phyloP scores from a whole-genome alignment of 2,113 vertebrate species.

The Menidia beryllina region DNA sequence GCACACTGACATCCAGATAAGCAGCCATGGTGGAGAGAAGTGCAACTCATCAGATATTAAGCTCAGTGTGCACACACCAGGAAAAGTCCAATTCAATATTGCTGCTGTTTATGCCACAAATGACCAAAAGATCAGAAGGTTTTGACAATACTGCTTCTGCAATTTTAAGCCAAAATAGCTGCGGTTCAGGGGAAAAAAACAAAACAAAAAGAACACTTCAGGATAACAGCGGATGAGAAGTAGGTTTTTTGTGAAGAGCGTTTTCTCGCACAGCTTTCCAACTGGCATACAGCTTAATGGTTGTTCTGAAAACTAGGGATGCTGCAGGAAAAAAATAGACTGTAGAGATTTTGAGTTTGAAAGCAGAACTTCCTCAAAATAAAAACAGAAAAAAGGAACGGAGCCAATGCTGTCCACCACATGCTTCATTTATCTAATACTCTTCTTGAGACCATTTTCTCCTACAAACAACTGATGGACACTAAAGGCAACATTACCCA shows the following conservation, averaged over 20 bases:
- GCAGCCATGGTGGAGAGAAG: slow-evolving; percentile 18
- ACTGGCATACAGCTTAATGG: slow-evolving; percentile 17
- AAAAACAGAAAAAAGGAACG: slow-evolving; percentile 16
- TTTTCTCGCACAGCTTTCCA: slow-evolving; percentile 22
- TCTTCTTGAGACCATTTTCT: not conserved
- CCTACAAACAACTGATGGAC: slow-evolving; percentile 57
- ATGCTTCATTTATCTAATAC: slow-evolving; percentile 15
- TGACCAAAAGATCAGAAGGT: not conserved
- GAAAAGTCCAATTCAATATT: slow-evolving; percentile 20
- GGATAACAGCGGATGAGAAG: slow-evolving; percentile 2
- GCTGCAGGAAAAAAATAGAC: slow-evolving; percentile 26
- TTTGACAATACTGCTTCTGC: slow-evolving; percentile 30
- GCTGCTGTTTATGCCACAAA: slow-evolving; percentile 13
- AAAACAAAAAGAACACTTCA: not conserved
- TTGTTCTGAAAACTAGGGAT: slow-evolving; percentile 8
- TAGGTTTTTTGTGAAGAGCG: slow-evolving; percentile 36
- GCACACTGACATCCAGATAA: slow-evolving; percentile 1
- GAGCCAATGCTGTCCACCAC: slow-evolving; percentile 36
- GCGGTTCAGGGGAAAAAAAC: not conserved
- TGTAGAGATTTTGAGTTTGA: slow-evolving; percentile 27
- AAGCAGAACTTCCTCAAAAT: slow-evolving; percentile 50
- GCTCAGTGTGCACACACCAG: slow-evolving; percentile 13
- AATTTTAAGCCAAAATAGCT: slow-evolving; percentile 19
- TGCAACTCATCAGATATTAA: not conserved
- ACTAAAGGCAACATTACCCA: slow-evolving; percentile 66